A percentile compares a stretch with the other conserved stretches of the same genome.
Conservation (phyloP, 2,797 vertebrate species). For the Jordanella pulchra region DNA sequence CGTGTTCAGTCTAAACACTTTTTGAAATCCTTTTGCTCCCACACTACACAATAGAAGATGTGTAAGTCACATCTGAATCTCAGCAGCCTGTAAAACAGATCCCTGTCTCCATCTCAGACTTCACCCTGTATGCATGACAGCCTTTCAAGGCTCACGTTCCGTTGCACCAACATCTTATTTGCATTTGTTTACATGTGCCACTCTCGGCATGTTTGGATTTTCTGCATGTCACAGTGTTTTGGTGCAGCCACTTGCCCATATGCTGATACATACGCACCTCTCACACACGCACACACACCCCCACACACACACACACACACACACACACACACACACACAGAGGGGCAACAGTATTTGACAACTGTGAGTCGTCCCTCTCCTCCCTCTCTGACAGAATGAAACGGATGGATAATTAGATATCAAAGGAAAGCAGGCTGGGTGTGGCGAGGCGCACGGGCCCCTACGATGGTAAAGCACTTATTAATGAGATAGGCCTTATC, state of each 20-base stretch:
- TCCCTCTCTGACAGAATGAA: slow-evolving; percentile 78
- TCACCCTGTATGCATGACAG: slow-evolving; percentile 43
- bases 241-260: slow-evolving; percentile 51
- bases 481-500: slow-evolving; percentile 98
- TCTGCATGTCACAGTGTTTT: slow-evolving; percentile 58
- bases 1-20: slow-evolving; percentile 12
- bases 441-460: slow-evolving; percentile 84
- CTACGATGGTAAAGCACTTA: slow-evolving; percentile 93
- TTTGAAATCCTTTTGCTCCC: slow-evolving; percentile 42
- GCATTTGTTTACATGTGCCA: slow-evolving; percentile 75
- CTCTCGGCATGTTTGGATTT: slow-evolving; percentile 60
- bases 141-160: slow-evolving; percentile 39
- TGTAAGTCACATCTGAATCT: slow-evolving; percentile 43
- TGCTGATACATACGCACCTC: slow-evolving; percentile 48
- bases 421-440: slow-evolving; percentile 82
- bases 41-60: slow-evolving; percentile 47
- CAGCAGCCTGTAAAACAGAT: slow-evolving; percentile 39
- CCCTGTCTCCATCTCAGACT: slow-evolving; percentile 43
- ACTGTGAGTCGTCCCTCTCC: slow-evolving; percentile 67
- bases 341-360: slow-evolving; percentile 66
- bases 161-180: slow-evolving; percentile 62
- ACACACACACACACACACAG: slow-evolving; percentile 25
- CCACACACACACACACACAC: slow-evolving; percentile 31
- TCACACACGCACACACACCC: slow-evolving; percentile 19
- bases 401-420: slow-evolving; percentile 85